A percentile compares a stretch with the other conserved stretches of the same genome.
Conservation (phyloP, 2,113 vertebrate species). For the Anser cygnoides region DNA sequence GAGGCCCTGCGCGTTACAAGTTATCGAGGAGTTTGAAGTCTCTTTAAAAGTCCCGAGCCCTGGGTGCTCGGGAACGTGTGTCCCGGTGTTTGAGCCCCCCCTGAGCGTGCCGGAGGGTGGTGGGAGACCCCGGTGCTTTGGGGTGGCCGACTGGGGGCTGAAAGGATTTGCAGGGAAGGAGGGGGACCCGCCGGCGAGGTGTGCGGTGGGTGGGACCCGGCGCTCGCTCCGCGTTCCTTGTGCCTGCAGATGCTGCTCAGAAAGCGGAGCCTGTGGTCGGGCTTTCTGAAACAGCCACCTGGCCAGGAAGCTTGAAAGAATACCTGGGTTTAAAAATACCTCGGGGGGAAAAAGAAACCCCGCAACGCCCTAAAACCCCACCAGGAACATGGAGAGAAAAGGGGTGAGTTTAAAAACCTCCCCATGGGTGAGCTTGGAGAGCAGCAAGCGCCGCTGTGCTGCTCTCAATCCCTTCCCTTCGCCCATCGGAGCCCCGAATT, state of each 20-base stretch:
- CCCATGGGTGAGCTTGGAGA: neutral
- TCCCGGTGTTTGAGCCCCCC: neutral
- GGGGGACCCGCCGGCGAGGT: accelerated
- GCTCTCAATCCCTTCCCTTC: neutral
- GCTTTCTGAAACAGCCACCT: conserved; percentile 30
- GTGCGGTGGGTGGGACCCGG: accelerated
- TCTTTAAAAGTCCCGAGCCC: neutral
- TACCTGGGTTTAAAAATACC: conserved; percentile 4
- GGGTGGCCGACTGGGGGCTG: neutral
- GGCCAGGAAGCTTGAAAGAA: neutral
- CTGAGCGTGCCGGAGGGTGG: accelerated
- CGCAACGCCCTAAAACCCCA: neutral
- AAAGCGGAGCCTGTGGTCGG: neutral
- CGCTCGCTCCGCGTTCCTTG: neutral
- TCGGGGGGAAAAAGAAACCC: neutral
- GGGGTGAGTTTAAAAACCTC: neutral
- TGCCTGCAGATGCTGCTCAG: neutral
- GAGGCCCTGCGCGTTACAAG: neutral
- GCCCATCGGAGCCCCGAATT: accelerated
- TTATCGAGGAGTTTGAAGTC: neutral
- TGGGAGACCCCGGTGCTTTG: accelerated
- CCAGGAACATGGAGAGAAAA: neutral
- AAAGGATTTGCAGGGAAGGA: neutral
- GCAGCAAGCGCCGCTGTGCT: neutral
- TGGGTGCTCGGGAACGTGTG: accelerated